Percentiles rank a stretch among this genome's conserved stretches.
Conservation (phyloP, 1,140 invertebrate species). For the Macrobrachium nipponense region DNA sequence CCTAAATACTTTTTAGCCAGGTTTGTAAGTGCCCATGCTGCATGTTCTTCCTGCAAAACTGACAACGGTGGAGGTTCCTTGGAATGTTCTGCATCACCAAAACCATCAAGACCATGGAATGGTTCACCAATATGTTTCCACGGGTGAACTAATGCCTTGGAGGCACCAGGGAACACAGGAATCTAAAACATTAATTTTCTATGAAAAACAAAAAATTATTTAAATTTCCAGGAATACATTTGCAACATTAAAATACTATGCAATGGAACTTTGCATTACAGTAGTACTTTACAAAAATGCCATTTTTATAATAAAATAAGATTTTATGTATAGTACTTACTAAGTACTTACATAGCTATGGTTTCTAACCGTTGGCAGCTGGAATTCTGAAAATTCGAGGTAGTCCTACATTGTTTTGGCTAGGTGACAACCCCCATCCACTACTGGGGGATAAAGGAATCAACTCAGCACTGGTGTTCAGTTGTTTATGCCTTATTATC, state of each 20-base stretch:
- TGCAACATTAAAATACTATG: background rate
- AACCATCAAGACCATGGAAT: conserved; percentile 77
- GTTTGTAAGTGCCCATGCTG: conserved; percentile 70
- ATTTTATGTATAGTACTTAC: too few relatives aligned
- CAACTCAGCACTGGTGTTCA: too few relatives aligned
- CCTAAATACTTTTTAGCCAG: conserved; percentile 70
- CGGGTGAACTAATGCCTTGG: conserved; percentile 64
- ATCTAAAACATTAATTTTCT: conserved; percentile 64
- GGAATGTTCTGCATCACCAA: conserved; percentile 72
- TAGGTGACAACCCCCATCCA: too few relatives aligned
- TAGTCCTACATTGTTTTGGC: too few relatives aligned
- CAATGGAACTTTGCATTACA: background rate
- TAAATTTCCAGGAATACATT: background rate
- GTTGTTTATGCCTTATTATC: too few relatives aligned
- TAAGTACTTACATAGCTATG: too few relatives aligned
- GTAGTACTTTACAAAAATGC: background rate
- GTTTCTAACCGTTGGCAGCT: too few relatives aligned
- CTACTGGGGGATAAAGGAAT: too few relatives aligned
- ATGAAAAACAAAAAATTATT: background rate
- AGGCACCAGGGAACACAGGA: conserved; percentile 67
- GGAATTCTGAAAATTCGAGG: too few relatives aligned
- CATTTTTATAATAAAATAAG: too few relatives aligned
- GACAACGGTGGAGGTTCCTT: conserved; percentile 51
- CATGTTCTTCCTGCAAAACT: conserved; percentile 67
- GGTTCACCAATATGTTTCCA: conserved; percentile 61